Evolutionary conservation across 2,797 vertebrate genomes (phyloP).

Genomic region (Pseudochromis fuscus): DNA sequence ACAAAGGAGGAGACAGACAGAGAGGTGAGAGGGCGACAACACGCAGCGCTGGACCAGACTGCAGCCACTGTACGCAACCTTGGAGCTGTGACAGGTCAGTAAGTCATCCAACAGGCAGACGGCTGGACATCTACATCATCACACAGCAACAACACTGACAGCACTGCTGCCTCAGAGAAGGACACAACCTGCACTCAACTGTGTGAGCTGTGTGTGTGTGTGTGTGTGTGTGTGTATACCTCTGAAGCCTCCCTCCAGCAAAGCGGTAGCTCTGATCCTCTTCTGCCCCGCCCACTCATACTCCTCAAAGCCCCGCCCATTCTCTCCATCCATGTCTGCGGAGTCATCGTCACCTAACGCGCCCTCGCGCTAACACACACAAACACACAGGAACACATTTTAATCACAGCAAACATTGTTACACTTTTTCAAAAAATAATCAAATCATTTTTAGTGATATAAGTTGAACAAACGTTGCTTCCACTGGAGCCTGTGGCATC

Average conservation of each 20-base stretch:
- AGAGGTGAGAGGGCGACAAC: slow-evolving; percentile 5
- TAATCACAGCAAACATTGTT: slow-evolving; percentile 11
- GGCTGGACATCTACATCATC: slow-evolving; percentile 11
- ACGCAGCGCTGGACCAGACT: slow-evolving; percentile 9
- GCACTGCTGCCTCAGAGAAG: not conserved
- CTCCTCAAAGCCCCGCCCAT: slow-evolving; percentile 96
- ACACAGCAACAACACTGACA: not conserved
- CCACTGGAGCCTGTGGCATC: not conserved
- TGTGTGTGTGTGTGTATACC: slow-evolving; percentile 80
- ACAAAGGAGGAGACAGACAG: slow-evolving; percentile 32
- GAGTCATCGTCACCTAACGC: slow-evolving; percentile 94
- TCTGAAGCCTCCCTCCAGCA: slow-evolving; percentile 98
- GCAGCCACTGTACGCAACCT: not conserved
- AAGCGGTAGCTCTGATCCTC: slow-evolving; percentile 96
- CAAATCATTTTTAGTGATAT: too few species aligned
- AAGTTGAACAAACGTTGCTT: too few species aligned
- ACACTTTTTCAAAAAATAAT: not conserved
- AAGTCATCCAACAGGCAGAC: slow-evolving; percentile 4
- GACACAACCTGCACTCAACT: not conserved
- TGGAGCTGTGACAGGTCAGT: slow-evolving; percentile 13
- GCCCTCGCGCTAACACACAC: slow-evolving; percentile 91
- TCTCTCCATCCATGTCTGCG: slow-evolving; percentile 95
- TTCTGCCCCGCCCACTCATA: slow-evolving; percentile 99
- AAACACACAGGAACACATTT: slow-evolving; percentile 41
- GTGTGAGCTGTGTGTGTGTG: slow-evolving; percentile 9